A percentile compares a stretch with the other conserved stretches of the same genome.
Conservation (phyloP, 1,140 invertebrate species). For the Drosophila pallidifrons region DNA sequence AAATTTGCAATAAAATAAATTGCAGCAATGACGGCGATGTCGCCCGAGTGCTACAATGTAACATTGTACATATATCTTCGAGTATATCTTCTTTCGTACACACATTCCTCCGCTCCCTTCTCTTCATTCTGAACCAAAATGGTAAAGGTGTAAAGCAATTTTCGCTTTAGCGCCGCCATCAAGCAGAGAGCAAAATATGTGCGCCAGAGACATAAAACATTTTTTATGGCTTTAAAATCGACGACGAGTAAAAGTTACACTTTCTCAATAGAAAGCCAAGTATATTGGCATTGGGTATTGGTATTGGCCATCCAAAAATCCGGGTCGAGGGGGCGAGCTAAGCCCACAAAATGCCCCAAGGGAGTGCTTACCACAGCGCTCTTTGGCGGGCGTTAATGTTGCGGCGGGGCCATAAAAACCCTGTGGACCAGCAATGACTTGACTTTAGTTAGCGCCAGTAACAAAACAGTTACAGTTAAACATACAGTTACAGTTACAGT, state of each 20-base stretch:
- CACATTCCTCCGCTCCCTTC: background rate
- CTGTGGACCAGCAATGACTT: conserved; percentile 41
- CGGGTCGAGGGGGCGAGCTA: conserved; percentile 32
- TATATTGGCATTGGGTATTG: background rate
- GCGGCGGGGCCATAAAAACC: conserved; percentile 71
- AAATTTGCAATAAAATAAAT: conserved; percentile 83
- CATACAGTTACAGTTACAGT: conserved; percentile 44
- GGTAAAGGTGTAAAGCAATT: conserved; percentile 71
- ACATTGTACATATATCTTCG: conserved; percentile 4
- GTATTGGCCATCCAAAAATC: conserved; percentile 1
- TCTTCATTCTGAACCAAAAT: background rate
- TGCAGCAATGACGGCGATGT: conserved; percentile 63
- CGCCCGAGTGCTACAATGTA: conserved; percentile 60
- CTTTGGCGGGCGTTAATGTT: conserved; percentile 45
- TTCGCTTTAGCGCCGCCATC: conserved; percentile 63
- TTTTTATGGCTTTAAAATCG: conserved; percentile 83
- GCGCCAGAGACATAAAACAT: conserved; percentile 71
- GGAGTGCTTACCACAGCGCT: conserved; percentile 59
- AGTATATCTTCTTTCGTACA: background rate
- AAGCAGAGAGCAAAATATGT: conserved; percentile 45
- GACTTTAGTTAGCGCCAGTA: conserved; percentile 54
- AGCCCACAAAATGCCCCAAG: conserved; percentile 16
- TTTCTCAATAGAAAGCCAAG: conserved; percentile 74
- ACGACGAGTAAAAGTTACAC: conserved; percentile 77
- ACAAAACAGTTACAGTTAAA: conserved; percentile 44